Evolutionary conservation across 2,113 vertebrate species (phyloP), one percentile per base, ranked within the genome.

Genomic region (Colinus virginianus): DNA sequence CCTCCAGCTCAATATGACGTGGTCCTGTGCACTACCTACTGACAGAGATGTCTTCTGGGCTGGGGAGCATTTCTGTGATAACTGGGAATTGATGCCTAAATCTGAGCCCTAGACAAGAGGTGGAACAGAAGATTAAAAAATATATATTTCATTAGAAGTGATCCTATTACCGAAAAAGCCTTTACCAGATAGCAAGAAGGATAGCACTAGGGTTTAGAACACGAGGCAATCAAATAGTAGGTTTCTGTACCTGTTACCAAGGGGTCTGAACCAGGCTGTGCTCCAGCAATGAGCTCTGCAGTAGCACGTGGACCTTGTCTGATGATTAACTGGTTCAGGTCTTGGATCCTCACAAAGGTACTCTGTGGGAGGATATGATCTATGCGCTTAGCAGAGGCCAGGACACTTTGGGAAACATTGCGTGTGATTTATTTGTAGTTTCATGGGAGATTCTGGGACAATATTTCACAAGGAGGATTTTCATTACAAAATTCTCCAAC

Each of bases 391-490:
- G 75, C 59, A 88, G 78, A 93, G 64, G 32, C 92, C 76, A 68
- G 56, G 76, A 63, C 85, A 85, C 92, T 94, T 90, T 42, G 51
- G 84, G 82, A 74, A 82, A 83, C 56, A 67, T 58, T 85, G 84
- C 59, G 12, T 82, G 67, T 90, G 94, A 94, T 95, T 96, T 92
- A 93, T 90, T 87, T 1, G 0, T 49, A 55, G 71, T 79, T 95
- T 92, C 89, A 83, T 85, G 77, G 89, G 71, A 91, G 75, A 92
- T 85, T 90, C 56, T 12, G 13, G 17, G 3, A 77, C 71, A 74
- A 34, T 94, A 95, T 94, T 92, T 95, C 78, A 84, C 48, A 46
- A 77, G 81, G 64, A 92, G 63, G 28, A 56, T 94, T 95, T 90
- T 92, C 81, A 87, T 93, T 92, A 92, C 59, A 85, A 83, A 95